phyloP scores from a whole-genome alignment of 2,113 vertebrate genomes.

The Euleptes europaea region DNA sequence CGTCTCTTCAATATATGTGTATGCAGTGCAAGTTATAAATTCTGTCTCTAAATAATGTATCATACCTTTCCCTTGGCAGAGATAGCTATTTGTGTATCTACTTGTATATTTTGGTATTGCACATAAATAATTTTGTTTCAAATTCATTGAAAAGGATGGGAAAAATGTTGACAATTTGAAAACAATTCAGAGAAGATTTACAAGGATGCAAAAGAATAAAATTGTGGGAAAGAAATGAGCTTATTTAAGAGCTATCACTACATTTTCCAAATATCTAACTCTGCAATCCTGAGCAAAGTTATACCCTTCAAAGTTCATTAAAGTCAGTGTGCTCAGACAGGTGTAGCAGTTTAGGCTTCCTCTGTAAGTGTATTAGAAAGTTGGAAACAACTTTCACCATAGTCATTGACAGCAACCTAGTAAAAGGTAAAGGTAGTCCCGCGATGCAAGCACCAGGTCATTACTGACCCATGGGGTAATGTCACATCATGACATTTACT shows the following conservation, averaged over 20 bases:
- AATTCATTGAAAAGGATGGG: background rate
- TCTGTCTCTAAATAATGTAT: background rate
- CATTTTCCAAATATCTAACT: background rate
- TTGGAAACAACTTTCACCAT: background rate
- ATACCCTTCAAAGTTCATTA: too few relatives aligned
- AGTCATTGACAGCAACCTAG: too few relatives aligned
- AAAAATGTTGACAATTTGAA: background rate
- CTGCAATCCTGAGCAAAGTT: too few relatives aligned
- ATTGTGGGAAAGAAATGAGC: background rate
- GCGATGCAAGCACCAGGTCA: too few relatives aligned
- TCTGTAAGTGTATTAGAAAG: too few relatives aligned
- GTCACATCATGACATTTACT: too few relatives aligned
- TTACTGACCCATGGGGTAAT: too few relatives aligned
- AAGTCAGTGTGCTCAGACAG: too few relatives aligned
- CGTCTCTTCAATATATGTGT: background rate
- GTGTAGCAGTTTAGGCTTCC: too few relatives aligned
- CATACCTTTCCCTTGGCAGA: background rate
- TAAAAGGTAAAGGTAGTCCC: too few relatives aligned
- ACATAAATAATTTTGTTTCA: background rate
- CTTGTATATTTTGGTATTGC: background rate
- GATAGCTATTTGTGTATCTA: background rate
- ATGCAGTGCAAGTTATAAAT: background rate
- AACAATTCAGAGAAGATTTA: background rate
- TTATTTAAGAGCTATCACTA: background rate
- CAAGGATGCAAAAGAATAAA: background rate